Base-by-base conservation (phyloP, 2,797 vertebrate species). In the Lepus townsendii region DNA sequence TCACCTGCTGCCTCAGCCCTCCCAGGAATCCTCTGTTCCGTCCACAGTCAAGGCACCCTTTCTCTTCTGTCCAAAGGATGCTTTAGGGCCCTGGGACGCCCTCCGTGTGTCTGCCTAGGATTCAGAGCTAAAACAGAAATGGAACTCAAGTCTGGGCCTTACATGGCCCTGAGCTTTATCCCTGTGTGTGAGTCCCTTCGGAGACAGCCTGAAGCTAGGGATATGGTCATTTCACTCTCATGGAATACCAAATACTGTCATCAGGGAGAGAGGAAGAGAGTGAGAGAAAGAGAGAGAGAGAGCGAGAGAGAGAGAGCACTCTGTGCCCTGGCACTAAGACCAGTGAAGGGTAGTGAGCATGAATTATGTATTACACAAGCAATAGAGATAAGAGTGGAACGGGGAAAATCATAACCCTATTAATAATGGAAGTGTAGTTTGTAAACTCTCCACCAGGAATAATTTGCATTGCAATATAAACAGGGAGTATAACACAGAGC, bases 381-480 rank as follows among this genome's bases (percentile, higher is more conserved):
- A 96, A 98, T 97, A 98, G 94, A 98, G 98, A 98, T 98, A 98
- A 98, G 97, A 98, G 95, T 95, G 97, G 98, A 98, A 98, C 97
- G 96, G 97, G 95, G 90, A 3, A 97, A 98, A 98, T 98, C 97
- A 97, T 98, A 98, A 97, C 96, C 96, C 95, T 98, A 98, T 98
- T 98, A 98, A 98, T 98, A 98, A 98, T 98, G 97, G 97, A 98
- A 98, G 98, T 97, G 97, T 98, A 98, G 98, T 98, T 98, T 98
- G 98, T 98, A 98, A 98, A 98, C 94, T 98, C 97, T 97, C 98
- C 97, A 96, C 97, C 95, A 98, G 98, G 98, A 98, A 98, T 98
- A 98, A 98, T 98, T 98, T 98, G 98, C 98, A 98, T 98, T 96
- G 97, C 96, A 98, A 97, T 98, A 98, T 98, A 98, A 98, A 98